Percentiles rank a stretch among this genome's conserved stretches.
phyloP scores from a whole-genome alignment of 2,797 vertebrate genomes.

The Brotogeris chrysoptera region DNA sequence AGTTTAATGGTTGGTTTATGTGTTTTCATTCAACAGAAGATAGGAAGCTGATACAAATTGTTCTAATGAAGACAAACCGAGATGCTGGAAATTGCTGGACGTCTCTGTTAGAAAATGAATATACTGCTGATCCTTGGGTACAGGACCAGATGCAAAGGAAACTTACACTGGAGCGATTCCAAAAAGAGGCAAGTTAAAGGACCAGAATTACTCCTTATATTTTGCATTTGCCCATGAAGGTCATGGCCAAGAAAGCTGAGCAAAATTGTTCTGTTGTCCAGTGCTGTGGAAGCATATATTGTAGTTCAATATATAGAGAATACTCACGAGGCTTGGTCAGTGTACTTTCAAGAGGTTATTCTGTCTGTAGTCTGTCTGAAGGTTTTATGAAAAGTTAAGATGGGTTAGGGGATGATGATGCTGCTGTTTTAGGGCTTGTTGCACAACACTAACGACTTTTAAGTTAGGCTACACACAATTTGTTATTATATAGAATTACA shows the following conservation, averaged over 20 bases:
- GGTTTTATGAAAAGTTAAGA: neutral
- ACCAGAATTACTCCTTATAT: neutral
- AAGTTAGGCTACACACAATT: neutral
- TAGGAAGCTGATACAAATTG: constrained; percentile 89
- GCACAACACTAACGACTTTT: neutral
- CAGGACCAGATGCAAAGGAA: constrained; percentile 99
- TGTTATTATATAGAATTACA: neutral
- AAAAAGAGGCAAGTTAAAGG: constrained; percentile 86
- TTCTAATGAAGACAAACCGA: constrained; percentile 94
- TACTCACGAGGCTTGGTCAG: neutral
- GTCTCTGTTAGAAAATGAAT: constrained; percentile 93
- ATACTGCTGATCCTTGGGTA: constrained; percentile 91
- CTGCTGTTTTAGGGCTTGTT: neutral
- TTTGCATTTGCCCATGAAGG: neutral
- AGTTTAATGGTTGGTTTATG: neutral
- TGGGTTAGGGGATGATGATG: neutral
- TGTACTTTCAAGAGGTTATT: neutral
- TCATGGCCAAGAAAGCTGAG: neutral
- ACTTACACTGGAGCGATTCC: constrained; percentile 94
- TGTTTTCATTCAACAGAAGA: constrained; percentile 82
- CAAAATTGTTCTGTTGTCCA: neutral
- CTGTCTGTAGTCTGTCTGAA: neutral
- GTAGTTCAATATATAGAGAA: neutral
- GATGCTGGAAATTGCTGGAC: constrained; percentile 96
- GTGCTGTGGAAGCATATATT: neutral